Percentiles rank a stretch among this genome's conserved stretches.
Evolutionary conservation across 2,888 invertebrate species (phyloP).

Genomic region (Apodemia zela): DNA sequence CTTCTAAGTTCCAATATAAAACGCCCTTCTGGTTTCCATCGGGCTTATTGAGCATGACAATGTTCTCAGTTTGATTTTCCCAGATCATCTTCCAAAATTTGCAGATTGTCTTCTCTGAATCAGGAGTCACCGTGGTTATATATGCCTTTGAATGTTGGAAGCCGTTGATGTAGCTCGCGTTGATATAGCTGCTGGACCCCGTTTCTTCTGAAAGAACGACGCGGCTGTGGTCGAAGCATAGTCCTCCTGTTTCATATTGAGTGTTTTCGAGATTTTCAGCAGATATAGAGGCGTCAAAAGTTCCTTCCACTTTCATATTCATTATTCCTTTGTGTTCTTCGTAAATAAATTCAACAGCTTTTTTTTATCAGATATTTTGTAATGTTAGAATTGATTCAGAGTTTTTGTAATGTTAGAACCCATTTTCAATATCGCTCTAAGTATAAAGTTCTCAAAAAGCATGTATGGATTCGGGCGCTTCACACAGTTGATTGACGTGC

Average conservation of each 20-base stretch:
- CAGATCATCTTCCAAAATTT: not conserved
- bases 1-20: conserved; percentile 15
- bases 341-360: too few species aligned
- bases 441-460: not conserved
- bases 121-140: not conserved
- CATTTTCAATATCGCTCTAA: not conserved
- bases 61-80: not conserved
- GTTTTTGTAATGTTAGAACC: not conserved
- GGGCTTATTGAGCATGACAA: conserved; percentile 15
- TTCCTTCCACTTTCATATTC: not conserved
- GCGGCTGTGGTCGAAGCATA: not conserved
- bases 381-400: not conserved
- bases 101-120: not conserved
- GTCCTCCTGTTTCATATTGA: not conserved
- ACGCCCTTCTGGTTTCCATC: conserved; percentile 13
- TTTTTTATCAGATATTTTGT: not conserved
- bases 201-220: not conserved
- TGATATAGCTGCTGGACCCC: not conserved
- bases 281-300: not conserved
- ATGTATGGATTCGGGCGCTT: not conserved
- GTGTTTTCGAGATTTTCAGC: not conserved
- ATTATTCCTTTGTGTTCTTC: not conserved
- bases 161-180: not conserved
- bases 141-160: not conserved
- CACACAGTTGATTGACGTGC: not conserved